Evolutionary conservation across 92 coral and sea anemone species (phyloP).

Genomic region (Paragorgia papillata): DNA sequence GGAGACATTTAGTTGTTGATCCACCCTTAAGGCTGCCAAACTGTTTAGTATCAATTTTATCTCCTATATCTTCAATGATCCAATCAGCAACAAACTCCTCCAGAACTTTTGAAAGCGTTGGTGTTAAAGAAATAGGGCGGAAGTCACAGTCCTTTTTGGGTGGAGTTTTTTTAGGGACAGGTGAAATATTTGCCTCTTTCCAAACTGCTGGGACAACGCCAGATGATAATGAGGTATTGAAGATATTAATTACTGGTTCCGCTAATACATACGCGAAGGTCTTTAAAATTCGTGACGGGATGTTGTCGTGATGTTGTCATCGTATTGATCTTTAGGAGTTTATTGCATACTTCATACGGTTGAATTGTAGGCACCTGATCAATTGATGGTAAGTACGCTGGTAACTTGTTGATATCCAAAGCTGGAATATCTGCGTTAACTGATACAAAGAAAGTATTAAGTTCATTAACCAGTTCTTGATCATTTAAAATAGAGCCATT

Average conservation of each 20-base stretch:
- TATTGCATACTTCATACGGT: constrained; percentile 21
- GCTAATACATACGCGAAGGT: constrained; percentile 12
- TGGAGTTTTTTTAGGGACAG: constrained; percentile 8
- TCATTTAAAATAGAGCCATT: constrained; percentile 11
- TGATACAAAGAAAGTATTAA: constrained; percentile 28
- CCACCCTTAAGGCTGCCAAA: too few relatives aligned
- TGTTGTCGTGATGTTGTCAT: constrained; percentile 5
- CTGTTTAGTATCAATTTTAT: too few relatives aligned
- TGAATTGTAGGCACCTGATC: constrained; percentile 29
- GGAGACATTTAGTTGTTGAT: too few relatives aligned
- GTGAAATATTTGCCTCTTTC: constrained; percentile 19
- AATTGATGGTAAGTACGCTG: constrained; percentile 40
- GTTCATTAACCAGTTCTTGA: constrained; percentile 12
- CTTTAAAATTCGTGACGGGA: constrained; percentile 4
- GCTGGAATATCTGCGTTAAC: constrained; percentile 50
- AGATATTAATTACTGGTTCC: constrained; percentile 7
- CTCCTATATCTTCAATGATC: too few relatives aligned
- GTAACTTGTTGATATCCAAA: constrained; percentile 12
- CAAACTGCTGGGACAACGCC: constrained; percentile 20
- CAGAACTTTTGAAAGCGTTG: too few relatives aligned
- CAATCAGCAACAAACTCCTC: too few relatives aligned
- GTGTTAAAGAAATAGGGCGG: too few relatives aligned
- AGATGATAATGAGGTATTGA: background rate
- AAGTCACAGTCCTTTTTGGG: constrained; percentile 10
- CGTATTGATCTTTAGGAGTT: constrained; percentile 5